Evolutionary conservation across 2,888 invertebrate species (phyloP).

Genomic region (Sphecodes monilicornis): DNA sequence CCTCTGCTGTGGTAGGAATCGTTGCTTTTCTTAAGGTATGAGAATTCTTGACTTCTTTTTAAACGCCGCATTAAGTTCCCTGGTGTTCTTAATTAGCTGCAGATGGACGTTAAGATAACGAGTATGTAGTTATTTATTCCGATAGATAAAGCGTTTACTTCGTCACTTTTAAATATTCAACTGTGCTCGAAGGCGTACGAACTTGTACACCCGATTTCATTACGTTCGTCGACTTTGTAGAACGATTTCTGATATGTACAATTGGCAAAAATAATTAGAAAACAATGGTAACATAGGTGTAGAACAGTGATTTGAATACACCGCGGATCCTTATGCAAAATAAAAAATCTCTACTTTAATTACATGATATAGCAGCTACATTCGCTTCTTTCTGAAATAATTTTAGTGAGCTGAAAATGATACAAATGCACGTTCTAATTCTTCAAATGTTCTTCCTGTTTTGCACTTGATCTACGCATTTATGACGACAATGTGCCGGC

Average conservation of each 20-base stretch:
- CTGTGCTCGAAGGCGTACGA: neutral
- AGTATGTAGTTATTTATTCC: constrained; percentile 4
- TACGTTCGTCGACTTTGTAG: neutral
- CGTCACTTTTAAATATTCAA: neutral
- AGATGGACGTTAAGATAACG: constrained; percentile 6
- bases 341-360: too few species aligned
- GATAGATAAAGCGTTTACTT: neutral
- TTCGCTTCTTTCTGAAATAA: too few species aligned
- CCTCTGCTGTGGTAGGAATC: constrained; percentile 13
- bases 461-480: neutral
- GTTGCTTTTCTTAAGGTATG: constrained; percentile 32
- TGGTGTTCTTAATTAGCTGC: constrained; percentile 2
- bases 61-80: constrained; percentile 2
- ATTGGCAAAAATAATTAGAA: too few species aligned
- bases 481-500: too few species aligned
- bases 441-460: neutral
- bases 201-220: neutral
- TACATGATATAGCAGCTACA: too few species aligned
- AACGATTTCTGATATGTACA: constrained; percentile 9
- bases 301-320: too few species aligned
- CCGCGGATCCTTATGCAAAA: too few species aligned
- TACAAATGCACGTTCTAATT: too few species aligned
- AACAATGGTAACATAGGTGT: too few species aligned
- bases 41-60: constrained; percentile 12
- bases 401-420: too few species aligned